Conservation (phyloP, 2,797 vertebrate species). For the Gymnocypris eckloni region DNA sequence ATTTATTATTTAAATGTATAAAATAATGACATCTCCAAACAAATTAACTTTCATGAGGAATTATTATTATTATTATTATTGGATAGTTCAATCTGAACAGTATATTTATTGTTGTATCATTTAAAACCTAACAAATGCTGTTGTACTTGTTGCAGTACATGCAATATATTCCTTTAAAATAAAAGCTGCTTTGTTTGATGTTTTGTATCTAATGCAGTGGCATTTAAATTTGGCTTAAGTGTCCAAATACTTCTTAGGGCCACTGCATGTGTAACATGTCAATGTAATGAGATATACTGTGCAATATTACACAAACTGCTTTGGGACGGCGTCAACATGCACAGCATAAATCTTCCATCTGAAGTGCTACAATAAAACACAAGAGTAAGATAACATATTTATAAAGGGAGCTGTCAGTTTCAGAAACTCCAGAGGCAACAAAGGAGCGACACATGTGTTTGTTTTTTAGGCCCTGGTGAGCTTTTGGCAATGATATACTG, state of each 20-base stretch:
- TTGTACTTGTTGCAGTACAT: not conserved
- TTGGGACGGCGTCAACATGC: not conserved
- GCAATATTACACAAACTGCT: not conserved
- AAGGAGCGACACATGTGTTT: not conserved
- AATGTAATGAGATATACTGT: not conserved
- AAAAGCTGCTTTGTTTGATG: not conserved
- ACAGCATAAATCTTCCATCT: constrained; percentile 25
- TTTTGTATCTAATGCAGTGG: not conserved
- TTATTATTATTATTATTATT: not conserved
- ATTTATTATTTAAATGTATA: not conserved
- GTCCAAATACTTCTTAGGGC: not conserved
- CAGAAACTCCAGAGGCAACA: not conserved
- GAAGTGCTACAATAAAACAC: not conserved
- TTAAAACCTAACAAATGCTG: not conserved
- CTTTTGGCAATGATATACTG: not conserved
- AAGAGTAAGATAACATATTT: not conserved
- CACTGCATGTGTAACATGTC: not conserved
- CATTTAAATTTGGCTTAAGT: not conserved
- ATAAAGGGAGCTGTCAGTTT: not conserved
- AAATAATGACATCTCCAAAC: not conserved
- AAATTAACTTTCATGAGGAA: not conserved
- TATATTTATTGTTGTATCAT: not conserved
- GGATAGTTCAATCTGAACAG: too few species aligned
- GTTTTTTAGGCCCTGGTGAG: not conserved
- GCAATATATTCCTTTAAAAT: not conserved